A percentile compares a stretch with the other conserved stretches of the same genome.
Evolutionary conservation across 2,888 invertebrate species (phyloP).

Genomic region (Rhaphigaster nebulosa): DNA sequence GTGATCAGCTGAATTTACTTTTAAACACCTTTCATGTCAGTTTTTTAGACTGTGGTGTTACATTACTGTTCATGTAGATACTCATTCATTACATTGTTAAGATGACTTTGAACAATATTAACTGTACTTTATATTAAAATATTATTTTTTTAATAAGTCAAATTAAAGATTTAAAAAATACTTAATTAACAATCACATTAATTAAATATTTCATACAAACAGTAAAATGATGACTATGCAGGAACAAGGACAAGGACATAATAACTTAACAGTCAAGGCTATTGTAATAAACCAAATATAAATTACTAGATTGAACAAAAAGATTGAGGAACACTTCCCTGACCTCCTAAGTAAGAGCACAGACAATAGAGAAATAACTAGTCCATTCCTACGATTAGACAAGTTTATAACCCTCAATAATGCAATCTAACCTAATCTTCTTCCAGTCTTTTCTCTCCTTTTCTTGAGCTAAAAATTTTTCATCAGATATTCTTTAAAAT

Average conservation of each 20-base stretch:
- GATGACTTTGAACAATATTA: too few relatives aligned
- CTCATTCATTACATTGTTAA: neutral
- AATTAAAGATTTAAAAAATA: too few relatives aligned
- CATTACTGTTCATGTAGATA: neutral
- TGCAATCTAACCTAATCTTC: neutral
- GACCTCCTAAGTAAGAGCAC: neutral
- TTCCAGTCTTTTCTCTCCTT: neutral
- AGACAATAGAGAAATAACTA: slow-evolving; percentile 1
- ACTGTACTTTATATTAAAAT: too few relatives aligned
- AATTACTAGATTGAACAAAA: slow-evolving; percentile 15
- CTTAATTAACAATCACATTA: neutral
- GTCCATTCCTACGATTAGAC: neutral
- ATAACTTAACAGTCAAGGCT: neutral
- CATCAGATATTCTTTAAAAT: neutral
- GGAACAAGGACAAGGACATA: neutral
- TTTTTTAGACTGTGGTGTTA: too few relatives aligned
- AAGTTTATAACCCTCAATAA: neutral
- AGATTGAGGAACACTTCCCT: neutral
- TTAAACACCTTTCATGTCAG: too few relatives aligned
- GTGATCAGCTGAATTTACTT: too few relatives aligned
- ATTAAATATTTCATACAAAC: neutral
- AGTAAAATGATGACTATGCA: neutral
- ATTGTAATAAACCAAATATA: neutral
- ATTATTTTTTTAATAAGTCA: too few relatives aligned
- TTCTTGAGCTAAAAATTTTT: neutral